Evolutionary conservation across 2,113 vertebrate species (phyloP).

Genomic region (Sorex araneus): DNA sequence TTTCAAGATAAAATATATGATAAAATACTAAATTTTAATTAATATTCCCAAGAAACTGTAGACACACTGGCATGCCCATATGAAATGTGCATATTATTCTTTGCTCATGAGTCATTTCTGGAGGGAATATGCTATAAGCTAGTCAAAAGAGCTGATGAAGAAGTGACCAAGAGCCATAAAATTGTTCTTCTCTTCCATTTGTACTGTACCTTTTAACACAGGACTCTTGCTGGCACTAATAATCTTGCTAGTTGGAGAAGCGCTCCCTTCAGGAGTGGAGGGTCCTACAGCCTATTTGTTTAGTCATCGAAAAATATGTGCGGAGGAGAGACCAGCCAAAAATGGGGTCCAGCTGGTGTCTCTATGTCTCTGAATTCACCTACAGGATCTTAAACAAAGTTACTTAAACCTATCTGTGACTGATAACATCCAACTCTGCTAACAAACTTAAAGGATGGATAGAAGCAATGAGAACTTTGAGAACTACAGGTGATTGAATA

Average conservation of each 20-base stretch:
- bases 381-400: neutral
- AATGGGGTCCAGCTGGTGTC: neutral
- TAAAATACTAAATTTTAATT: no score
- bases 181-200: neutral
- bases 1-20: no score
- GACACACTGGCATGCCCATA: rapidly evolving
- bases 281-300: rapidly evolving
- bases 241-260: neutral
- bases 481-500: constrained; percentile 23
- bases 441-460: neutral
- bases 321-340: no score
- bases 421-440: constrained; percentile 34
- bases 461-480: neutral
- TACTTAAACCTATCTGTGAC: constrained; percentile 48
- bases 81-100: neutral
- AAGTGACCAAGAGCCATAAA: neutral
- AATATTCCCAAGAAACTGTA: no score
- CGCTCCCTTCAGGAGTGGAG: neutral
- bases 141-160: neutral
- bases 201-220: neutral
- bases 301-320: neutral
- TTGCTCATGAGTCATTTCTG: neutral
- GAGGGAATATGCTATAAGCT: neutral
- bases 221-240: neutral
- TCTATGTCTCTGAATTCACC: neutral